A percentile compares a stretch with the other conserved stretches of the same genome.
Conservation (phyloP, 2,888 invertebrate genomes). For the Conistra vaccinii region DNA sequence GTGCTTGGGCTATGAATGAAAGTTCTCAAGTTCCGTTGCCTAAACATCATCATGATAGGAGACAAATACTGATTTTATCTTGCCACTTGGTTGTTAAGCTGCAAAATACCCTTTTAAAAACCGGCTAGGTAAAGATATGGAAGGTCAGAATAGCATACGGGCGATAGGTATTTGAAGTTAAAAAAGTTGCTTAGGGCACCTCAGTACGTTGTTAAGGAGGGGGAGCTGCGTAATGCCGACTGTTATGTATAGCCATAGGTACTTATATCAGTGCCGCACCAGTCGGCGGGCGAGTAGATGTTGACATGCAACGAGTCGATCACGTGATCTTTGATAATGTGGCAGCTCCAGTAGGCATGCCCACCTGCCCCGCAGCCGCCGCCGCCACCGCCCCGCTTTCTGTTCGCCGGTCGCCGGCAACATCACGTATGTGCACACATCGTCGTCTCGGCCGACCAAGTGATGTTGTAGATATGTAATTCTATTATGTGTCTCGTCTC, state of each 20-base stretch:
- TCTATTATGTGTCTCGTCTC: conserved; percentile 89
- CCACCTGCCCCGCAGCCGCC: conserved; percentile 79
- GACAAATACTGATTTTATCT: conserved; percentile 10
- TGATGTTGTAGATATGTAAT: conserved; percentile 88
- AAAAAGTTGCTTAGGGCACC: conserved; percentile 26
- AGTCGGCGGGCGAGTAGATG: conserved; percentile 66
- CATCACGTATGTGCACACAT: conserved; percentile 74
- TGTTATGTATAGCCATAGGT: conserved; percentile 39
- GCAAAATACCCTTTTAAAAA: neutral
- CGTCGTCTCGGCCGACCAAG: conserved; percentile 83
- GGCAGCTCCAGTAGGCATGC: conserved; percentile 74
- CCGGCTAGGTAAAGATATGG: neutral
- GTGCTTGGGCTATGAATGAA: conserved; percentile 18
- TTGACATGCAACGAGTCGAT: conserved; percentile 73
- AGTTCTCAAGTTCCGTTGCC: conserved; percentile 37
- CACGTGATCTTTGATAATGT: conserved; percentile 81
- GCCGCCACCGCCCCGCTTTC: conserved; percentile 68
- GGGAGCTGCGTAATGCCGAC: conserved; percentile 46
- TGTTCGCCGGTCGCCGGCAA: conserved; percentile 72
- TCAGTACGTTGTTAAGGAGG: conserved; percentile 29
- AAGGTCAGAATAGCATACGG: neutral
- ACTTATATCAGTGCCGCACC: conserved; percentile 60
- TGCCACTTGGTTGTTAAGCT: neutral
- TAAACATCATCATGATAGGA: conserved; percentile 11
- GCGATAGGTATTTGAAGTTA: conserved; percentile 23